Evolutionary conservation across 2,113 vertebrate species (phyloP).

Genomic region (Brevimyrus niger): DNA sequence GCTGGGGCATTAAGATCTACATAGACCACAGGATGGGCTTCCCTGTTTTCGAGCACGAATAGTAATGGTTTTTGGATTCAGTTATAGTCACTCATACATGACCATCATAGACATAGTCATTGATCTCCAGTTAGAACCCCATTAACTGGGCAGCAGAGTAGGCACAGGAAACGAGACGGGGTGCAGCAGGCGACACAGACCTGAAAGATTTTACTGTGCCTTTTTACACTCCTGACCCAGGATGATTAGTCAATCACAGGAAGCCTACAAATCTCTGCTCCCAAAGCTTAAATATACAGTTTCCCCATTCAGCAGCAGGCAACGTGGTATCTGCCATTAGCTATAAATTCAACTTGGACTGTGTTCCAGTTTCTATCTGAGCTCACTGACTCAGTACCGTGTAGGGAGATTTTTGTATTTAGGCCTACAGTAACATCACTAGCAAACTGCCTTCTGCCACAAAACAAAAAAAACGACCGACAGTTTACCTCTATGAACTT

Average conservation of each 20-base stretch:
- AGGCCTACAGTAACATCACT: background rate
- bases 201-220: background rate
- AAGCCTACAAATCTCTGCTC: background rate
- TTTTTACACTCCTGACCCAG: background rate
- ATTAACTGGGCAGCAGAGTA: background rate
- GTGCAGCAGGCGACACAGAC: background rate
- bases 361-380: background rate
- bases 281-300: background rate
- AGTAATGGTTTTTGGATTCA: background rate
- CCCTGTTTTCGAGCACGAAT: background rate
- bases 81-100: background rate
- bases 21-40: background rate
- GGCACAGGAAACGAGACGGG: background rate
- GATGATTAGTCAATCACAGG: background rate
- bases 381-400: background rate
- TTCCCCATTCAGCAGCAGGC: background rate
- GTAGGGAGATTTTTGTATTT: background rate
- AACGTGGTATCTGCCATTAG: background rate
- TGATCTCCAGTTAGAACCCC: background rate
- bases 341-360: background rate
- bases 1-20: background rate
- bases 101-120: background rate
- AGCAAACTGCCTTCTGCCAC: background rate
- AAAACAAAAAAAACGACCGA: background rate
- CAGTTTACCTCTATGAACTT: background rate